These are phyloP conservation scores for Eilema sororculum DNA, from an alignment of 2,888 invertebrate genomes.

Conservation along the genomic window DNA sequence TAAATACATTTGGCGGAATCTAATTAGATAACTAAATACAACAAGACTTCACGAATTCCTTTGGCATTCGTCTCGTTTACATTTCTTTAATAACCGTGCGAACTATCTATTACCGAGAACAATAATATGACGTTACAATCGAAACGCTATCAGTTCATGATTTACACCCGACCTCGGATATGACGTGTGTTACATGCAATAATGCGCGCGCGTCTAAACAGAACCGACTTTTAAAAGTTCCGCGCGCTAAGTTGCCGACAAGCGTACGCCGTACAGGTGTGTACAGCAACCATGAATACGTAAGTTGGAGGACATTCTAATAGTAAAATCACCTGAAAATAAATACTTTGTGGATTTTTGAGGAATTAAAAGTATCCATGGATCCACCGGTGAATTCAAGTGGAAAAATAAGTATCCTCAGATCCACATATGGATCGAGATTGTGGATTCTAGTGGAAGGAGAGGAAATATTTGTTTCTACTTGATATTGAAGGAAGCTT, in stretches of 20 bases:
- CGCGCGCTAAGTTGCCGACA: conserved; percentile 58
- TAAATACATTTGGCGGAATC: too few species aligned
- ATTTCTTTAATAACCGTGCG: not conserved
- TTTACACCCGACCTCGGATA: conserved; percentile 21
- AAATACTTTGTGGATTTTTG: not conserved
- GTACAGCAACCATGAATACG: conserved; percentile 5
- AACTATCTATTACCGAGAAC: not conserved
- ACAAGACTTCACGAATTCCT: too few species aligned
- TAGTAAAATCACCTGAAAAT: not conserved
- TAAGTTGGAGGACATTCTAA: conserved; percentile 1
- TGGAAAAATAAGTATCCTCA: too few species aligned
- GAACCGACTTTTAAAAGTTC: conserved; percentile 58
- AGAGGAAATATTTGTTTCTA: not conserved
- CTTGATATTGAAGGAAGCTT: too few species aligned
- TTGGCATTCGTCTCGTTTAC: not conserved
- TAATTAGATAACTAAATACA: too few species aligned
- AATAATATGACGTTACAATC: not conserved
- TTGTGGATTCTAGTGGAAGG: too few species aligned
- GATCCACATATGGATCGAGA: too few species aligned
- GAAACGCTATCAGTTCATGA: not conserved
- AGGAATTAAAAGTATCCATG: too few species aligned
- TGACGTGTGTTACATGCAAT: conserved; percentile 54
- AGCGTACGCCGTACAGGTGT: conserved; percentile 47
- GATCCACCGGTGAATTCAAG: too few species aligned
- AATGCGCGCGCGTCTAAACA: conserved; percentile 54